Conservation (phyloP, 2,113 vertebrate genomes). For the Andinoacara biseriatus region DNA sequence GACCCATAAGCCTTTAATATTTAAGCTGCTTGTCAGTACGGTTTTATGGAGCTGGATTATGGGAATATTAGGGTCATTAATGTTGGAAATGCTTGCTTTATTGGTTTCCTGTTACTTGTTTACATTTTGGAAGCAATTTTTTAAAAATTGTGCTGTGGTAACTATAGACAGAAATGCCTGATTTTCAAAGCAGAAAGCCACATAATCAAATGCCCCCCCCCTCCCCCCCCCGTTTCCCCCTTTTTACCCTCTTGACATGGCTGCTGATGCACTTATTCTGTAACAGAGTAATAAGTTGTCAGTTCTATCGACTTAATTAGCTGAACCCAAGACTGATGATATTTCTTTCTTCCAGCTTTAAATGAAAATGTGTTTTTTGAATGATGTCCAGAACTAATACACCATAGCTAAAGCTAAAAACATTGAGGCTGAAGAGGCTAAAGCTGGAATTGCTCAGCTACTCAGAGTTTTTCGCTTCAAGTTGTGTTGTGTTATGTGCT, state of each 20-base stretch:
- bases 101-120: constrained; percentile 1
- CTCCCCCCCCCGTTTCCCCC: neutral
- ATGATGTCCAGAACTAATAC: neutral
- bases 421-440: neutral
- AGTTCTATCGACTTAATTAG: neutral
- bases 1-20: constrained; percentile 52
- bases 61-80: constrained; percentile 19
- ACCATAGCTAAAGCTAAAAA: neutral
- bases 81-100: neutral
- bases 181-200: constrained; percentile 19
- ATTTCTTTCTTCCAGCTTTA: neutral
- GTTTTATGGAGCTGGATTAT: constrained; percentile 30
- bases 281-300: constrained; percentile 1
- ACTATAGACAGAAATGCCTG: neutral
- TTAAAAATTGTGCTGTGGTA: neutral
- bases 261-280: neutral
- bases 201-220: neutral
- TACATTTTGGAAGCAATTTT: neutral
- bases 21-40: constrained; percentile 51
- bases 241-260: neutral
- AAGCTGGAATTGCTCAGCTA: neutral
- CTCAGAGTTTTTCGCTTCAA: neutral
- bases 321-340: neutral
- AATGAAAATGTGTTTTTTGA: constrained; percentile 6
- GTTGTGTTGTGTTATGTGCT: neutral